Evolutionary conservation across 1,140 invertebrate species (phyloP).

Genomic region (Lysiphlebus fabarum): DNA sequence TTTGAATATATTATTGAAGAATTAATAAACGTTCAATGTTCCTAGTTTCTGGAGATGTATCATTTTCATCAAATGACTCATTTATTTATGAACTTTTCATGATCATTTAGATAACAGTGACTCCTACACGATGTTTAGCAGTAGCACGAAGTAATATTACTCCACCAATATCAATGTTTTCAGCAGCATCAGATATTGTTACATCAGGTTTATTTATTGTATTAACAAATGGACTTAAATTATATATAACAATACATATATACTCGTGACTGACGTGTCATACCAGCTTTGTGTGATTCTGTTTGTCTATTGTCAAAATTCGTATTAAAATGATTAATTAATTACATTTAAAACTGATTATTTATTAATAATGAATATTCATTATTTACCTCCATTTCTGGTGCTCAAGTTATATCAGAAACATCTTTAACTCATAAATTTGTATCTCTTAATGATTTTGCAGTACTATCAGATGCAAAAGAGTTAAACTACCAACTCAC

Average conservation of each 20-base stretch:
- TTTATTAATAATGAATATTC: slow-evolving; percentile 17
- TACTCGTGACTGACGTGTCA: slow-evolving; percentile 73
- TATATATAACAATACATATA: slow-evolving; percentile 86
- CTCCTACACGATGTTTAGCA: slow-evolving; percentile 95
- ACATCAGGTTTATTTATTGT: slow-evolving; percentile 82
- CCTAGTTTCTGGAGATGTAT: slow-evolving; percentile 74
- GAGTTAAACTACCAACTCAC: slow-evolving; percentile 71
- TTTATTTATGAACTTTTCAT: slow-evolving; percentile 72
- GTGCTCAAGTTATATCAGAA: slow-evolving; percentile 77
- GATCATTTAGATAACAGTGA: slow-evolving; percentile 89
- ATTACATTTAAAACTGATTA: too few relatives aligned
- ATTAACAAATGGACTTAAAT: slow-evolving; percentile 94
- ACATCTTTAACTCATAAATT: slow-evolving; percentile 81
- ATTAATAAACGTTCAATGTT: slow-evolving; percentile 38
- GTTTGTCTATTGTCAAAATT: slow-evolving; percentile 67
- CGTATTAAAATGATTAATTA: slow-evolving; percentile 46
- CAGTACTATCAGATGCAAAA: slow-evolving; percentile 94
- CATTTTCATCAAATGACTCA: slow-evolving; percentile 58
- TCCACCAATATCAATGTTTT: slow-evolving; percentile 96
- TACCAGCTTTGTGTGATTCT: slow-evolving; percentile 75
- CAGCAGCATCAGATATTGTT: slow-evolving; percentile 85
- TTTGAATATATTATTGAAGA: slow-evolving; percentile 22
- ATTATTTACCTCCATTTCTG: slow-evolving; percentile 80
- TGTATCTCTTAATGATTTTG: slow-evolving; percentile 76
- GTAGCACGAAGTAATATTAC: slow-evolving; percentile 92